Base-by-base conservation (phyloP, 2,113 vertebrate genomes). In the Sterrhoptilus dennistouni region DNA sequence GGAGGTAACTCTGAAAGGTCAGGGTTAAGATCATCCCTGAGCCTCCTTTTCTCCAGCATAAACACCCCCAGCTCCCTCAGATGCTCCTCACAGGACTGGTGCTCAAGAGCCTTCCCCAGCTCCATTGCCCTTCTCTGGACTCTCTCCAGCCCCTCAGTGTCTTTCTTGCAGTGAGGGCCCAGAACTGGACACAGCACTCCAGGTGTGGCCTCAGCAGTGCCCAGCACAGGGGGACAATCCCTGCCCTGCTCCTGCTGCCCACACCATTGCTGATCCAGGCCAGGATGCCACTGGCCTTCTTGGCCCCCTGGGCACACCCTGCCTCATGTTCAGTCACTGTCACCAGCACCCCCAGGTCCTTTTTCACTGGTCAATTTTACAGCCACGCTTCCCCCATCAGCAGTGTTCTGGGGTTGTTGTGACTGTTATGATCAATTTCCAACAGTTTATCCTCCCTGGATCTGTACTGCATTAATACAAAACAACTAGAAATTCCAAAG, bases 401-500 rank as follows among this genome's bases (percentile, higher is more conserved):
- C 47, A 80, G 31, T 29, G 15, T 74, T 50, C n/a, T 27, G 14
- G 40, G 18, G 13, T 54, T 28, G 8, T 60, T 60, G 31, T 35
- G 29, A 33, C 60, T 25, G 23, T 35, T 53, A 84, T 47, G 25
- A 84, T 76, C 44, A 24, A 57, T 57, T 87, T 83, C 56, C 42
- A 92, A 7, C 9, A 52, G 22, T 87, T 92, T 89, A 65, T 82
- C 61, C 65, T 79, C 87, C 71, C 54, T 87, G 47, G 36, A 50
- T 61, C 44, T 82, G 38, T 53, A 33, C 36, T 79, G 35, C 65
- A 60, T 70, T 77, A 91, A 83, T 61, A 53, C 64, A 88, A 87
- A 79, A 5, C 74, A 87, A 93, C 31, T 36, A 85, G 33, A 93
- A 94, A 95, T 83, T 89, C 24, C 64, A 88, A 85, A 85, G 53